Conservation (phyloP, 2,797 vertebrate genomes). For the Lepus townsendii region DNA sequence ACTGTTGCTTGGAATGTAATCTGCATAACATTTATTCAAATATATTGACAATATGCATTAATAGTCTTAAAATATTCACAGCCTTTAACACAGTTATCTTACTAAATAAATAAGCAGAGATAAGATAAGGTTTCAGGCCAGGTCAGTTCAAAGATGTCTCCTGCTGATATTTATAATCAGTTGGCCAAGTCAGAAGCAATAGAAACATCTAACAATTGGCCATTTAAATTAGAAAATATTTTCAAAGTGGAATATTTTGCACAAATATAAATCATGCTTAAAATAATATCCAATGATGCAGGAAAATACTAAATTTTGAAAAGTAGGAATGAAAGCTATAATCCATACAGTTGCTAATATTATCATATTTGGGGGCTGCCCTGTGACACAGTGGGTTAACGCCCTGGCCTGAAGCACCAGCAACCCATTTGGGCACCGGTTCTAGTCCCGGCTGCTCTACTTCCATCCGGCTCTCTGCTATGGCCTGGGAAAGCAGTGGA, state of each 20-base stretch:
- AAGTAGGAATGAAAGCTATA: not conserved
- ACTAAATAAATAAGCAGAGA: constrained; percentile 9
- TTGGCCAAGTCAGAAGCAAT: not conserved
- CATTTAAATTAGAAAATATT: constrained; percentile 13
- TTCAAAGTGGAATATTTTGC: not conserved
- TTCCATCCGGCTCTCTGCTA: too few species aligned
- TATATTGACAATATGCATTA: not conserved
- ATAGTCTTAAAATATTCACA: not conserved
- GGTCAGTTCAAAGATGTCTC: not conserved
- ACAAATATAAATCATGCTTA: not conserved
- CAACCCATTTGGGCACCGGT: too few species aligned
- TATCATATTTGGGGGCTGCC: not conserved
- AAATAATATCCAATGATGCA: constrained; percentile 27
- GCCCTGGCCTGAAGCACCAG: too few species aligned
- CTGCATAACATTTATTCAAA: not conserved
- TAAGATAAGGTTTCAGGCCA: constrained; percentile 5
- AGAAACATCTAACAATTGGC: not conserved
- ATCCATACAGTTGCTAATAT: not conserved
- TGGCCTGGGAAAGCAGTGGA: too few species aligned
- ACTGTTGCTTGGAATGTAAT: not conserved
- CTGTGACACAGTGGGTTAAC: too few species aligned
- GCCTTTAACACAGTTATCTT: not conserved
- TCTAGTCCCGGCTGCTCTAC: too few species aligned
- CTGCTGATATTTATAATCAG: not conserved
- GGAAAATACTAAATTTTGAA: not conserved